Evolutionary conservation across 1,140 invertebrate species (phyloP).

Genomic region (Meloidogyne floridensis): DNA sequence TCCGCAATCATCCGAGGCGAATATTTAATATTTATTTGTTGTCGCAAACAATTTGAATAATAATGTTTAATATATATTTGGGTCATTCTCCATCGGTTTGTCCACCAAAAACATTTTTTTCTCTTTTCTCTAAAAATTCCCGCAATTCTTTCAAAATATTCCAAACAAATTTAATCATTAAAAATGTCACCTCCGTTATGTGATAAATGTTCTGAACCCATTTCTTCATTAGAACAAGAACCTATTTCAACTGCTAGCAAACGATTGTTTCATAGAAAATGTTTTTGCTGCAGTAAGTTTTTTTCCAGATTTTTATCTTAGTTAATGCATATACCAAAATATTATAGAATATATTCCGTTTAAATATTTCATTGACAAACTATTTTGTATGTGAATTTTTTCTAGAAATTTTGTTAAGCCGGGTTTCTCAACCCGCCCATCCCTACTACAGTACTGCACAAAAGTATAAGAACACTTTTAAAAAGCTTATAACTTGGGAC

Average conservation of each 20-base stretch:
- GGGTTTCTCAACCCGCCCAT: too few species aligned
- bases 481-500: too few species aligned
- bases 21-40: neutral
- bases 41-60: conserved; percentile 31
- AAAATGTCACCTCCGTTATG: conserved; percentile 15
- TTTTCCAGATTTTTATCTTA: neutral
- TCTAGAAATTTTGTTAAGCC: too few species aligned
- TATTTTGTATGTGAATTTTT: too few species aligned
- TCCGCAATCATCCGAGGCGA: neutral
- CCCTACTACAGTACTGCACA: too few species aligned
- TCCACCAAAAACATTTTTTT: neutral
- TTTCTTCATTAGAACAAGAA: conserved; percentile 15
- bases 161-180: neutral
- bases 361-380: too few species aligned
- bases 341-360: too few species aligned
- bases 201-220: conserved; percentile 16
- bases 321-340: too few species aligned
- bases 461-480: too few species aligned
- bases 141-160: neutral
- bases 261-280: conserved; percentile 26
- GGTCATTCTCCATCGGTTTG: conserved; percentile 14
- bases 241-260: neutral
- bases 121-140: neutral
- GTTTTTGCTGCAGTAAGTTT: conserved; percentile 28
- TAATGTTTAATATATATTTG: conserved; percentile 17